Evolutionary conservation across 2,888 invertebrate genomes (phyloP).

Genomic region (Microctonus hyperodae): DNA sequence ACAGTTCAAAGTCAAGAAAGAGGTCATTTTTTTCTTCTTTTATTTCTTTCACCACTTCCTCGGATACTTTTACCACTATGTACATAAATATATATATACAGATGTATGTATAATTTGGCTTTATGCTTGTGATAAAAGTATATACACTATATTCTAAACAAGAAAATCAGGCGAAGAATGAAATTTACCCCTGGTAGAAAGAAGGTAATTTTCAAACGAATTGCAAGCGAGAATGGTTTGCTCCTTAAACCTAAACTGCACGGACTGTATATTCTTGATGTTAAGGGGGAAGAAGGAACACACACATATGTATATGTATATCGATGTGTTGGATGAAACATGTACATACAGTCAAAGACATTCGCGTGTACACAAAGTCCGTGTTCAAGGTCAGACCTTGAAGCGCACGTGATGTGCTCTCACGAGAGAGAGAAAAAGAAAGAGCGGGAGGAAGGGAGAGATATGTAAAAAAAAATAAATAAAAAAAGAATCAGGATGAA

Average conservation of each 20-base stretch:
- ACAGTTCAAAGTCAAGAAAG: slow-evolving; percentile 37
- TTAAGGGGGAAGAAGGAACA: slow-evolving; percentile 13
- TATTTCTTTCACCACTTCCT: slow-evolving; percentile 28
- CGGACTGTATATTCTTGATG: background rate
- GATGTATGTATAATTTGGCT: background rate
- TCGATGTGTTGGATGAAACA: slow-evolving; percentile 21
- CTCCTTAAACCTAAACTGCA: background rate
- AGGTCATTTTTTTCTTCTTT: slow-evolving; percentile 36
- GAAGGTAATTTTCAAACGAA: slow-evolving; percentile 17
- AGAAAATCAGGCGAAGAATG: no score
- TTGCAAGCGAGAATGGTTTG: slow-evolving; percentile 2
- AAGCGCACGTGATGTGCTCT: slow-evolving; percentile 25
- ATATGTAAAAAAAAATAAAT: background rate
- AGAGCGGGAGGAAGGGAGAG: background rate
- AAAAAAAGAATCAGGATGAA: background rate
- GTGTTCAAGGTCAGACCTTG: slow-evolving; percentile 27
- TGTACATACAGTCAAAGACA: slow-evolving; percentile 1
- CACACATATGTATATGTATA: background rate
- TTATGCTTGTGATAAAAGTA: background rate
- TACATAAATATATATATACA: background rate
- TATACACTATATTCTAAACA: no score
- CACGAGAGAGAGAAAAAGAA: background rate
- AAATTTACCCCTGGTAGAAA: no score
- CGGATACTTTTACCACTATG: slow-evolving; percentile 19
- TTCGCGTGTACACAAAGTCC: slow-evolving; percentile 6